Conservation (phyloP, 2,797 vertebrate species). For the Xiphorhynchus erythropygius region DNA sequence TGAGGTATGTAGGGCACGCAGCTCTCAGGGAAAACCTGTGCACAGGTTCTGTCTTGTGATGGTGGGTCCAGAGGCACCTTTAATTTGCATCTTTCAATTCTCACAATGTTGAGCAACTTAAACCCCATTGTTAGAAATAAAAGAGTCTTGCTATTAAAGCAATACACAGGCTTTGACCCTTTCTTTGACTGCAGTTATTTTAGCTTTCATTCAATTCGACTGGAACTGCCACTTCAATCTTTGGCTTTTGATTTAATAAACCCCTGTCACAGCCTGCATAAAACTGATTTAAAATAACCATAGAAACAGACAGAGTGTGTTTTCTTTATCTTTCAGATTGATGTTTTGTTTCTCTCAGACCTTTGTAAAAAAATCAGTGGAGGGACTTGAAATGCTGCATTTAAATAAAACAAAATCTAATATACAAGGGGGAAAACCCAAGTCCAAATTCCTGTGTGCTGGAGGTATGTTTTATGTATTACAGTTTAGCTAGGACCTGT, state of each 20-base stretch:
- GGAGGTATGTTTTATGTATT: not conserved
- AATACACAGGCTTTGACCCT: not conserved
- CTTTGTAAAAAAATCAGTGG: slow-evolving; percentile 1
- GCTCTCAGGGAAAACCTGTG: not conserved
- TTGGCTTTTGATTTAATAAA: slow-evolving; percentile 43
- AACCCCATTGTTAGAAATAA: not conserved
- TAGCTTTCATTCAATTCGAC: not conserved
- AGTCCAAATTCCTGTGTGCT: not conserved
- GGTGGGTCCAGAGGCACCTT: not conserved
- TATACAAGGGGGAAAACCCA: not conserved
- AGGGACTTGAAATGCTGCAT: not conserved
- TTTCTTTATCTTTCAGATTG: slow-evolving; percentile 27
- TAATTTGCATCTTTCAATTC: not conserved
- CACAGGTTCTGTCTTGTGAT: not conserved
- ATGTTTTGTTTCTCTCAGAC: not conserved
- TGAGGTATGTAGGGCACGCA: fast-evolving
- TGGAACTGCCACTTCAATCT: slow-evolving; percentile 1
- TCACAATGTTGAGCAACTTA: not conserved
- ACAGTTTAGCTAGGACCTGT: not conserved
- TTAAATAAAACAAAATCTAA: not conserved
- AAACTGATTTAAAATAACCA: slow-evolving; percentile 33
- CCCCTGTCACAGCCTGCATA: not conserved
- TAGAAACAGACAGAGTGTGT: slow-evolving; percentile 12
- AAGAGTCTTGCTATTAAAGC: not conserved
- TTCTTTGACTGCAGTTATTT: not conserved